Conservation (phyloP, 2,113 vertebrate species). For the Atrichornis clamosus region DNA sequence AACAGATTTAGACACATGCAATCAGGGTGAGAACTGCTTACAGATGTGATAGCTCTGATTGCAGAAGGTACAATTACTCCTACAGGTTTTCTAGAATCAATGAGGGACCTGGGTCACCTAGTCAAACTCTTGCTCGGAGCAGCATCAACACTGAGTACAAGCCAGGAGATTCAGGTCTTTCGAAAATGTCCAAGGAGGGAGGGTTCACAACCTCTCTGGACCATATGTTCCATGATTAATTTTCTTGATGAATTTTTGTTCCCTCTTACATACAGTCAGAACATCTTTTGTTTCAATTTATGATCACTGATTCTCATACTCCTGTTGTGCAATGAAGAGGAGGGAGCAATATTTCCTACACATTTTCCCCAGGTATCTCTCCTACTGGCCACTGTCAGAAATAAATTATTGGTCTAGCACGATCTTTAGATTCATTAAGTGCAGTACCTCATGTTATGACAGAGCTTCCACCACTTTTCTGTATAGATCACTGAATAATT, state of each 20-base stretch:
- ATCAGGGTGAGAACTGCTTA: background rate
- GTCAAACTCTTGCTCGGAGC: background rate
- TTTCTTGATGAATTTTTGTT: background rate
- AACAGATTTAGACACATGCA: background rate
- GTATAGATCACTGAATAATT: background rate
- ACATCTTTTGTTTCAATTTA: background rate
- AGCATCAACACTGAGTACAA: background rate
- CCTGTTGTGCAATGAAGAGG: background rate
- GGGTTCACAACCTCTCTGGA: background rate
- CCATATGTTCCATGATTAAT: background rate
- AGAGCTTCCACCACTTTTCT: background rate
- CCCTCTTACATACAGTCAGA: background rate
- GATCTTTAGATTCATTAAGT: background rate
- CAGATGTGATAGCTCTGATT: background rate
- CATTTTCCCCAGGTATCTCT: background rate
- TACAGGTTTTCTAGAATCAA: background rate
- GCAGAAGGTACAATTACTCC: constrained; percentile 3
- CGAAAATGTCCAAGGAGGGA: background rate
- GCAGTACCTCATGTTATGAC: background rate
- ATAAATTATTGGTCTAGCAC: background rate
- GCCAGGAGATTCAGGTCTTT: background rate
- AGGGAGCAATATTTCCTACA: background rate
- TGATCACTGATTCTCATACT: background rate
- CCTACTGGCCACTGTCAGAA: background rate
- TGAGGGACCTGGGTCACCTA: background rate